These are phyloP conservation scores for Azorinus chamasolen DNA, from an alignment of 2,888 invertebrate species.

Conservation along the genomic window DNA sequence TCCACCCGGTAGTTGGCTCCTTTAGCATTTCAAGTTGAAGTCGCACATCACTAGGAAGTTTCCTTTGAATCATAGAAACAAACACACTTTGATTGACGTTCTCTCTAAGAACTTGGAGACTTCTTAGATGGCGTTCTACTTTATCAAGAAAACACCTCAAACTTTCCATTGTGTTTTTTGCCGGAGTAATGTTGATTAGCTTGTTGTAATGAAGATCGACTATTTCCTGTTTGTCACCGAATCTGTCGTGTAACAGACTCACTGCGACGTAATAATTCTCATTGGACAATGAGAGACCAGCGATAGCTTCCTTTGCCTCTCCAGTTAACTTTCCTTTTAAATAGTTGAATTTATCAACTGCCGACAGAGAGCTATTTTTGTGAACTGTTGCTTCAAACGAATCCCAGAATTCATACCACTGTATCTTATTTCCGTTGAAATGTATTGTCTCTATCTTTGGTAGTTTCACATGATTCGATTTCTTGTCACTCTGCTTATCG, in stretches of 20 bases:
- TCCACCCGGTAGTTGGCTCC: conserved; percentile 25
- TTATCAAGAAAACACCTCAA: conserved; percentile 20
- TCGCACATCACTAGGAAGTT: conserved; percentile 12
- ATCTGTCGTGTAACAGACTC: conserved; percentile 30
- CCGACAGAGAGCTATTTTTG: conserved; percentile 20
- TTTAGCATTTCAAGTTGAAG: conserved; percentile 32
- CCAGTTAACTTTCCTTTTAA: conserved; percentile 25
- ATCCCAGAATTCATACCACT: conserved; percentile 40
- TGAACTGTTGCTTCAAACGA: conserved; percentile 42
- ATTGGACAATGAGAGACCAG: conserved; percentile 15
- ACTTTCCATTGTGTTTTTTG: conserved; percentile 25
- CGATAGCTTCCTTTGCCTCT: too few relatives aligned
- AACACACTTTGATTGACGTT: conserved; percentile 31
- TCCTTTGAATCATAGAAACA: conserved; percentile 22
- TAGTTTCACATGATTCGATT: conserved; percentile 7
- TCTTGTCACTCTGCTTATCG: too few relatives aligned
- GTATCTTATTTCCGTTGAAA: conserved; percentile 28
- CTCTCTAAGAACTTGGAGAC: conserved; percentile 24
- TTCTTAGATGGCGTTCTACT: conserved; percentile 26
- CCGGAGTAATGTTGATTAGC: conserved; percentile 25
- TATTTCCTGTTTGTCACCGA: conserved; percentile 34
- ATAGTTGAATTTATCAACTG: conserved; percentile 51
- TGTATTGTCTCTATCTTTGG: conserved; percentile 24
- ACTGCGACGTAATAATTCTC: conserved; percentile 44
- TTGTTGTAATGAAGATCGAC: conserved; percentile 37